A percentile compares a stretch with the other conserved stretches of the same genome.
These are phyloP conservation scores for Lanistes nyassanus DNA, from an alignment of 1,140 invertebrate species.

Conservation along the genomic window DNA sequence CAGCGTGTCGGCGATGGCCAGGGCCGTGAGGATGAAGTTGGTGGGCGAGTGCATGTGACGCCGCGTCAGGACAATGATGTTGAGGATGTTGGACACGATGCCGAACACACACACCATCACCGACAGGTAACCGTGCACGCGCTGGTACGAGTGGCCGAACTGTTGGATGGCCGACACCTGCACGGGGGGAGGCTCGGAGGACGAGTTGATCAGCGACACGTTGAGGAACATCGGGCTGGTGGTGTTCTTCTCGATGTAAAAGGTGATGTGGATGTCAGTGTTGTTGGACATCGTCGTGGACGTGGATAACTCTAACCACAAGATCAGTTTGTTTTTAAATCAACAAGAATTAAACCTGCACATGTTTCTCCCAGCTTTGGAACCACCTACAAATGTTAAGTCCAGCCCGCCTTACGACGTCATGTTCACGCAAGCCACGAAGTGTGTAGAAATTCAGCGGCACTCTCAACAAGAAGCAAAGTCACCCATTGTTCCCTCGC, in stretches of 20 bases:
- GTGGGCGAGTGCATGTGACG: constrained; percentile 84
- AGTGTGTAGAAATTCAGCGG: too few relatives aligned
- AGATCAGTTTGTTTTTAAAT: too few relatives aligned
- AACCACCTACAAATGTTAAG: too few relatives aligned
- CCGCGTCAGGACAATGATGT: constrained; percentile 88
- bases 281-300: constrained; percentile 12
- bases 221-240: constrained; percentile 6
- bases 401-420: too few relatives aligned
- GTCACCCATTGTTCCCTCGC: too few relatives aligned
- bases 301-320: neutral
- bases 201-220: too few relatives aligned
- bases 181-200: neutral
- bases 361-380: too few relatives aligned
- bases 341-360: too few relatives aligned
- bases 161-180: constrained; percentile 19
- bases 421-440: too few relatives aligned
- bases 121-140: constrained; percentile 79
- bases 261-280: constrained; percentile 1
- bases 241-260: constrained; percentile 9
- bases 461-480: too few relatives aligned
- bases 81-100: constrained; percentile 86
- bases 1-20: constrained; percentile 86
- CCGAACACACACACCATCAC: constrained; percentile 87
- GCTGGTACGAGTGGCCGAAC: constrained; percentile 60
- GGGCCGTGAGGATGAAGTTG: constrained; percentile 84